phyloP scores from a whole-genome alignment of 2,797 vertebrate species.

The Scolopax rusticola region DNA sequence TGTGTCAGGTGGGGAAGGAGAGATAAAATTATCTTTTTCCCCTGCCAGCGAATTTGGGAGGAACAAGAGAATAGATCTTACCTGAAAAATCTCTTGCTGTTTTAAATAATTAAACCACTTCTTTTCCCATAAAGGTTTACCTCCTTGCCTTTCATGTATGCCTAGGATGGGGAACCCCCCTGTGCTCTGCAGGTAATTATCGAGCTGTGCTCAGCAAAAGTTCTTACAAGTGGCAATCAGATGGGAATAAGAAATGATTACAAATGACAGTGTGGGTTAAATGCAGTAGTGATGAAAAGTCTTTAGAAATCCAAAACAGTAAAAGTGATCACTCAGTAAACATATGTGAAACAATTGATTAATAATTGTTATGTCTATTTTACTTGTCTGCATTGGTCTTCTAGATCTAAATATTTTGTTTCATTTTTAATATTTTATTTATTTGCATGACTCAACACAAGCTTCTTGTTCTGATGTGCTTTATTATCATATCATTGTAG shows the following conservation, averaged over 20 bases:
- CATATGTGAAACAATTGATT: slow-evolving; percentile 21
- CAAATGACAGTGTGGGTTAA: slow-evolving; percentile 32
- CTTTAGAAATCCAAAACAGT: slow-evolving; percentile 22
- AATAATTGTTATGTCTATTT: slow-evolving; percentile 19
- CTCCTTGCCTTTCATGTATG: background rate
- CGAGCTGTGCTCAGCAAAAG: background rate
- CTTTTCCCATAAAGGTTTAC: background rate
- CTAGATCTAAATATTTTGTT: background rate
- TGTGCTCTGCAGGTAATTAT: background rate
- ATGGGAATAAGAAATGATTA: slow-evolving; percentile 23
- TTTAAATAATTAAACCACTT: slow-evolving; percentile 1
- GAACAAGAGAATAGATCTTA: background rate
- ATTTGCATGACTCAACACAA: background rate
- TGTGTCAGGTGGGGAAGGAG: background rate
- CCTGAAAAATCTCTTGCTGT: background rate
- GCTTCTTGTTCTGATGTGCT: background rate
- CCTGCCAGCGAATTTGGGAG: background rate
- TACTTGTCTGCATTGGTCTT: background rate
- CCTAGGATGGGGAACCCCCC: background rate
- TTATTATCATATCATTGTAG: slow-evolving; percentile 32
- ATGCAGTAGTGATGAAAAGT: background rate
- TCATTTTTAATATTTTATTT: slow-evolving; percentile 27
- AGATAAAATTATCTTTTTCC: background rate
- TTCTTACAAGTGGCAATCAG: slow-evolving; percentile 4
- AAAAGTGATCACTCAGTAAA: slow-evolving; percentile 25